phyloP scores from a whole-genome alignment of 37 sponge, comb jelly and placozoan genomes.

The Haliclona indistincta region DNA sequence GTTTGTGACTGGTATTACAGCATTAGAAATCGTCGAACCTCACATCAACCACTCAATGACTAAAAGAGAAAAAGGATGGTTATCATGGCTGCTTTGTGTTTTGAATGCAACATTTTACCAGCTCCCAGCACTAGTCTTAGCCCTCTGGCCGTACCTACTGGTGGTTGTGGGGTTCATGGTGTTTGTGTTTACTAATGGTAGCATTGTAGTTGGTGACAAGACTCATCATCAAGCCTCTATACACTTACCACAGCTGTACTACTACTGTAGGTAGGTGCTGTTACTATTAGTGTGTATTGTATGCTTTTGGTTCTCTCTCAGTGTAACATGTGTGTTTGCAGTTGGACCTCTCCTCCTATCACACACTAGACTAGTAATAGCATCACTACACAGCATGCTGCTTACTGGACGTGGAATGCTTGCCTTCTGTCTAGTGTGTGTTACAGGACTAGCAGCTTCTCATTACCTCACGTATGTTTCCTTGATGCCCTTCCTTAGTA shows the following conservation, averaged over 20 bases:
- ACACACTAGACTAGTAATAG: too few species aligned
- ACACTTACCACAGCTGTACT: constrained; percentile 86
- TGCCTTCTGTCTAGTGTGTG: neutral
- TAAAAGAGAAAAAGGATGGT: neutral
- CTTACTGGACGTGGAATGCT: neutral
- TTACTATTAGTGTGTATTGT: neutral
- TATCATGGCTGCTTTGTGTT: neutral
- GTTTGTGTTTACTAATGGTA: constrained; percentile 79
- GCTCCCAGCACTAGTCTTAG: constrained; percentile 16
- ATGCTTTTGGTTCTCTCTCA: neutral
- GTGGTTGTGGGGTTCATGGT: constrained; percentile 49
- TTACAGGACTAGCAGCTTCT: constrained; percentile 10
- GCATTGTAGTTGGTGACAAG: constrained; percentile 92
- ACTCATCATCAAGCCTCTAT: constrained; percentile 67
- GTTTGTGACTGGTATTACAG: constrained; percentile 72
- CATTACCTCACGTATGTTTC: constrained; percentile 58
- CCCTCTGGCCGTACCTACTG: constrained; percentile 69
- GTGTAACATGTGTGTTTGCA: too few species aligned
- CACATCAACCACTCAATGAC: neutral
- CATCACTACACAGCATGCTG: too few species aligned
- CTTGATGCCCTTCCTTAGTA: neutral
- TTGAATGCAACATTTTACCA: neutral
- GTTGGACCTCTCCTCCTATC: too few species aligned
- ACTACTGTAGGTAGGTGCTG: constrained; percentile 43
- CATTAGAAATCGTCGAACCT: constrained; percentile 22